A percentile compares a stretch with the other conserved stretches of the same genome.
Evolutionary conservation across 2,113 vertebrate genomes (phyloP).

Genomic region (Vicugna pacos): DNA sequence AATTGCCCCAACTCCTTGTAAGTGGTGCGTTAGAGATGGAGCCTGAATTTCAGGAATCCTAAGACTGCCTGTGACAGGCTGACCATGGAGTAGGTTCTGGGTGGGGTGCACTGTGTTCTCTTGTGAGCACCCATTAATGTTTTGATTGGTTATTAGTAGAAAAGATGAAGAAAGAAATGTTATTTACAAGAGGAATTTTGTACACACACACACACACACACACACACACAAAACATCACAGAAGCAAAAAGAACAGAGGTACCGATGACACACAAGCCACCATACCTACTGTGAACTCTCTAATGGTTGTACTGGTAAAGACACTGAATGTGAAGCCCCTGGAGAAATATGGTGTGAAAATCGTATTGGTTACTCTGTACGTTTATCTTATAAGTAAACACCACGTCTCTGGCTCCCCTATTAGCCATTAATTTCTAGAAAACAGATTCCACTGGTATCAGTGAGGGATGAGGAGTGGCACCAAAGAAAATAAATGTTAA

Average conservation of each 20-base stretch:
- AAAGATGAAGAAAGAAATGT: slow-evolving; percentile 14
- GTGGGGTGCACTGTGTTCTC: neutral
- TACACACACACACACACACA: neutral
- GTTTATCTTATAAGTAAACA: neutral
- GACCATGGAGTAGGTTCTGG: neutral
- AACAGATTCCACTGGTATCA: neutral
- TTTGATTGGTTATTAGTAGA: neutral
- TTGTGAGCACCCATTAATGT: neutral
- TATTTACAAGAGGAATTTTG: neutral
- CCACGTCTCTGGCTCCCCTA: neutral
- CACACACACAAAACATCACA: neutral
- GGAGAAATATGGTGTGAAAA: neutral
- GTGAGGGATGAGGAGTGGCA: neutral
- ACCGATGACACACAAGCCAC: neutral
- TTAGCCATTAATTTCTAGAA: slow-evolving; percentile 16
- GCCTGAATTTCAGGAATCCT: neutral
- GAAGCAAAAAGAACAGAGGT: neutral
- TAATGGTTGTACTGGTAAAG: neutral
- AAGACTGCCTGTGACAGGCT: neutral
- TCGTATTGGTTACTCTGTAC: neutral
- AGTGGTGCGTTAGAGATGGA: neutral
- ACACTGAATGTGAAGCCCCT: neutral
- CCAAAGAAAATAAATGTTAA: neutral
- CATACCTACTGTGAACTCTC: neutral
- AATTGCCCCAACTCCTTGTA: neutral